Evolutionary conservation across 1,140 invertebrate genomes (phyloP).

Genomic region (Cephus cinctus): DNA sequence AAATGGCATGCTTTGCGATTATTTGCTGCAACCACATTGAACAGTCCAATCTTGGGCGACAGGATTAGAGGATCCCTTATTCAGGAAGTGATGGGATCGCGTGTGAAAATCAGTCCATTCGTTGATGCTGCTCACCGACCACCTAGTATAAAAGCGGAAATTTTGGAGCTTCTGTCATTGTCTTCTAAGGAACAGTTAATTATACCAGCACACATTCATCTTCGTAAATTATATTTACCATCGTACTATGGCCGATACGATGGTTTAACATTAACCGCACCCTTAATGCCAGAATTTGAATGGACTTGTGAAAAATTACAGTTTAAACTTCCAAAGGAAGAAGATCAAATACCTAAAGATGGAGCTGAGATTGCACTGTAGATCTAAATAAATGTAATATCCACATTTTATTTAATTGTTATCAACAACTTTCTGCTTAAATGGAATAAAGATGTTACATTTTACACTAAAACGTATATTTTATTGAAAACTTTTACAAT

Average conservation of each 20-base stretch:
- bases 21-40: constrained; percentile 42
- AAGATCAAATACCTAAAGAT: too few relatives aligned
- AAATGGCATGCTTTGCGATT: constrained; percentile 45
- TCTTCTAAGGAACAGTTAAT: constrained; percentile 23
- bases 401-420: not conserved
- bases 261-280: constrained; percentile 39
- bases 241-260: constrained; percentile 19
- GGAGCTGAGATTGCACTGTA: too few relatives aligned
- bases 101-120: constrained; percentile 40
- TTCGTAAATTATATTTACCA: constrained; percentile 32
- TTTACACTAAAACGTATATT: constrained; percentile 13
- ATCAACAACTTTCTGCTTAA: constrained; percentile 1
- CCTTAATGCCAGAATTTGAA: constrained; percentile 39
- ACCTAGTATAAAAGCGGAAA: constrained; percentile 28
- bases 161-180: constrained; percentile 27
- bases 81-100: constrained; percentile 40
- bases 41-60: constrained; percentile 53
- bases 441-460: constrained; percentile 4
- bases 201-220: constrained; percentile 51
- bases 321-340: constrained; percentile 17
- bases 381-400: constrained; percentile 12
- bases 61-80: constrained; percentile 45
- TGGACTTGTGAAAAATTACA: constrained; percentile 43
- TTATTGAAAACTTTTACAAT: not conserved
- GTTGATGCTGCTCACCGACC: constrained; percentile 18